phyloP scores from a whole-genome alignment of 2,888 invertebrate species.

The Subacronicta megacephala region DNA sequence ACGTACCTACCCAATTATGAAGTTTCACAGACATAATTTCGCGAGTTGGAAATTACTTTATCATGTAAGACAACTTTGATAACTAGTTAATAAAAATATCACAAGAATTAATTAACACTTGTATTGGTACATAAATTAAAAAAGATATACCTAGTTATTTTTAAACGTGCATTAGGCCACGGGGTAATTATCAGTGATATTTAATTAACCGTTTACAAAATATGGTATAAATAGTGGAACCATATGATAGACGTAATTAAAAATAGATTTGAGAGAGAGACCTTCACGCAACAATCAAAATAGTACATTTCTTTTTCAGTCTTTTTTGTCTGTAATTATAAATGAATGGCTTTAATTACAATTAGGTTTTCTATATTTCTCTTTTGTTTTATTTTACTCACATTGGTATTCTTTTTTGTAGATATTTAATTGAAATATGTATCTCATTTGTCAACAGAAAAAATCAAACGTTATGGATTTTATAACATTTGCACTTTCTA shows the following conservation, averaged over 20 bases:
- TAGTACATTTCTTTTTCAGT: slow-evolving; percentile 20
- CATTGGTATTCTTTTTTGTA: too few relatives aligned
- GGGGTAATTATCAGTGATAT: slow-evolving; percentile 24
- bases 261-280: slow-evolving; percentile 73
- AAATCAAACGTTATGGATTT: too few relatives aligned
- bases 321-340: slow-evolving; percentile 31
- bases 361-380: neutral
- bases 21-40: slow-evolving; percentile 20
- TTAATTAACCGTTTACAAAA: slow-evolving; percentile 45
- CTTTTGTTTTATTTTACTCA: too few relatives aligned
- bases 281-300: slow-evolving; percentile 49
- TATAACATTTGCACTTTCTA: too few relatives aligned
- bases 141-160: neutral
- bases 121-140: neutral
- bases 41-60: neutral
- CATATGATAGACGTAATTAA: slow-evolving; percentile 60
- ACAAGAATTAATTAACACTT: too few relatives aligned
- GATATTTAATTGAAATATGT: too few relatives aligned
- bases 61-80: too few relatives aligned
- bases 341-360: slow-evolving; percentile 9
- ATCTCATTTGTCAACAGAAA: too few relatives aligned
- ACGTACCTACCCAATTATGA: slow-evolving; percentile 5
- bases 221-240: slow-evolving; percentile 26
- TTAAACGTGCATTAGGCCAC: slow-evolving; percentile 3
- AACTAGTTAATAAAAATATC: too few relatives aligned